Evolutionary conservation across 2,888 invertebrate genomes (phyloP).

Genomic region (Cheilosia pagana): DNA sequence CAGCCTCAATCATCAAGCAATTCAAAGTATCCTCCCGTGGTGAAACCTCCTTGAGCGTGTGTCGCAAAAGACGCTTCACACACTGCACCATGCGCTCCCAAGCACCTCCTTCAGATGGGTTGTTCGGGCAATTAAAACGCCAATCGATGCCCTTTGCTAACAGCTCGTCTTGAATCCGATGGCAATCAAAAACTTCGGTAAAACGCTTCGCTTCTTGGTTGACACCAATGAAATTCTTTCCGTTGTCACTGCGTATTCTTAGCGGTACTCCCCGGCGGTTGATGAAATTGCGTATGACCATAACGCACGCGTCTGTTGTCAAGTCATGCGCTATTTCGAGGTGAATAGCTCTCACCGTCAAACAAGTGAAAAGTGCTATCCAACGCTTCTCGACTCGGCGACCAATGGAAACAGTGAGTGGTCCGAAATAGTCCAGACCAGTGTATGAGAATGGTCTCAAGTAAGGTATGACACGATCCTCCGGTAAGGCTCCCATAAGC

Average conservation of each 20-base stretch:
- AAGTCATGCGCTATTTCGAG: no score
- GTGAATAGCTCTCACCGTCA: no score
- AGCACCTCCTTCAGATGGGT: slow-evolving; percentile 60
- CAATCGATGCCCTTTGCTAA: not conserved
- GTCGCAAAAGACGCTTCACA: slow-evolving; percentile 47
- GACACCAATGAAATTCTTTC: slow-evolving; percentile 56
- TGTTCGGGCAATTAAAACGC: not conserved
- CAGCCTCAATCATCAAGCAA: slow-evolving; percentile 21
- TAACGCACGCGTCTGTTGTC: no score
- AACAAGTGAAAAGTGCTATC: no score
- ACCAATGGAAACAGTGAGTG: slow-evolving; percentile 65
- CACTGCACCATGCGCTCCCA: slow-evolving; percentile 75
- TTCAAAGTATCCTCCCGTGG: slow-evolving; percentile 66
- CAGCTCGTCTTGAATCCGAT: not conserved
- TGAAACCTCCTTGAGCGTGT: slow-evolving; percentile 42
- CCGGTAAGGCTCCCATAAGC: slow-evolving; percentile 70
- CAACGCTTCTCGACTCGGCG: slow-evolving; percentile 27
- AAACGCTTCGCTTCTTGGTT: slow-evolving; percentile 41
- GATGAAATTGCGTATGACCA: slow-evolving; percentile 25
- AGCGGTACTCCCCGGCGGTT: slow-evolving; percentile 27
- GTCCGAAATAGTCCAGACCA: slow-evolving; percentile 31
- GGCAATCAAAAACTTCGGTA: slow-evolving; percentile 19
- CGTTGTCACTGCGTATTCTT: slow-evolving; percentile 57
- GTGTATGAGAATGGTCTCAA: slow-evolving; percentile 65
- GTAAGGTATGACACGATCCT: slow-evolving; percentile 62